Percentiles rank a stretch among this genome's conserved stretches.
These are phyloP conservation scores for Sebastes glaucus DNA, from an alignment of 2,797 vertebrate species.

Conservation along the genomic window DNA sequence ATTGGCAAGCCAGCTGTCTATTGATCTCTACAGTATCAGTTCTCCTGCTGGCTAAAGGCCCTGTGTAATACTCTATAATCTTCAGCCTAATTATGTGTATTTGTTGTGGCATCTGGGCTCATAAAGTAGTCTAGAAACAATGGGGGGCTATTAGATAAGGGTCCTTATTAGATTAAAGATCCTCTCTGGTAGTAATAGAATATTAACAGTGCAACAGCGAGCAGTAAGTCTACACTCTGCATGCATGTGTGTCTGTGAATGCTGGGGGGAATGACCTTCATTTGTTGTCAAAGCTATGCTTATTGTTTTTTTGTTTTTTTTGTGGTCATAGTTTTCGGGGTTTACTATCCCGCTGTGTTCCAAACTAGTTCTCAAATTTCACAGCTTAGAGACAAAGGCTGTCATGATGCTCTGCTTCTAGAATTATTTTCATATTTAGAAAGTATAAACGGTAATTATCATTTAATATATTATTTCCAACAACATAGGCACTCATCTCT, in stretches of 20 bases:
- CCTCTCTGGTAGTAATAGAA: slow-evolving; percentile 30
- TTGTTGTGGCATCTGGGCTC: slow-evolving; percentile 27
- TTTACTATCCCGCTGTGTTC: neutral
- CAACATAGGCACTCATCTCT: neutral
- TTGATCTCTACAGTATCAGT: slow-evolving; percentile 51
- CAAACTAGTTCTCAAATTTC: neutral
- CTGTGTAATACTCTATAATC: slow-evolving; percentile 35
- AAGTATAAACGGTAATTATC: neutral
- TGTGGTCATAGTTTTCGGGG: neutral
- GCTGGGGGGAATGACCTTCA: neutral
- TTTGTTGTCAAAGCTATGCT: neutral
- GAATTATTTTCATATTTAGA: neutral
- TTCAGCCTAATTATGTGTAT: slow-evolving; percentile 31
- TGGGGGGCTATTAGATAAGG: slow-evolving; percentile 45
- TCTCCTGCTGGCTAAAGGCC: slow-evolving; percentile 28
- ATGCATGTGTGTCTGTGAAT: neutral
- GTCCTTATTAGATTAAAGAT: slow-evolving; percentile 49
- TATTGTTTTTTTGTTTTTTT: neutral
- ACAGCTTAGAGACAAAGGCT: neutral
- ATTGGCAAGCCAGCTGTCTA: slow-evolving; percentile 42
- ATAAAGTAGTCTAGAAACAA: slow-evolving; percentile 27
- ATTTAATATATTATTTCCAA: neutral
- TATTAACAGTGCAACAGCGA: slow-evolving; percentile 21
- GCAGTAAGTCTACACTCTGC: neutral
- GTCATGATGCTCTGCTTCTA: neutral